Base-by-base conservation (phyloP, 2,888 invertebrate species). In the Phaedon cochleariae region DNA sequence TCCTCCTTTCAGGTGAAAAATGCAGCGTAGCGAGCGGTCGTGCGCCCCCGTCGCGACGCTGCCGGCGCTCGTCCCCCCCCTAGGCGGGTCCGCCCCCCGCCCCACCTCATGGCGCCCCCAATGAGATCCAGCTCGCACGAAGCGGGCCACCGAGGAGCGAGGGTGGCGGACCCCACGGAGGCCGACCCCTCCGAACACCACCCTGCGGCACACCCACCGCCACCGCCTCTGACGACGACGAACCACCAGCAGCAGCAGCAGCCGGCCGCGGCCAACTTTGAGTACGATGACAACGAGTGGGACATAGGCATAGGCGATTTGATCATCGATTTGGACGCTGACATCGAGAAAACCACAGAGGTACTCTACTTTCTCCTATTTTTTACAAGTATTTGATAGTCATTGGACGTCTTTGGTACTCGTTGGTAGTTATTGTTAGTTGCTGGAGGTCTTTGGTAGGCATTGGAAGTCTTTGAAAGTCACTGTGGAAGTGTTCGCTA, bases 281-380 rank as follows among this genome's bases (percentile, higher is more conserved):
- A 96, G 86, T 95, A 95, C 90, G 96, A 96, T 90, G 95, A 96
- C 89, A 93, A 93, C 89, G 96, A 96, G 89, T 96, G 95, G 95
- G 95, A 96, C 87, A 93, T 96, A 87, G 95, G 95, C 83, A 95
- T 96, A 87, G 95, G 96, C 85, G 94, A 96, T 88, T 89, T 96
- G 80, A 93, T 96, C 85, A 96, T 95, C 87, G 96, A 96, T 88
- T 91, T 96, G 89, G 96, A 96, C 91, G 96, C 96, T 85, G 96
- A 96, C 87, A 96, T 96, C 89, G 95, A 95, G 87, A 95, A 95
- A 87, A 93, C 93, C 80, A 91, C 92, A 89, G 89, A 85, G 81
- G 84, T 83, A 26, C 26, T n/a, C n/a, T n/a, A n/a, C n/a, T n/a
- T n/a, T n/a, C n/a, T n/a, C n/a, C n/a, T n/a, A n/a, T n/a, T n/a